Evolutionary conservation across 2,888 invertebrate species (phyloP), one percentile per base, ranked within the genome.

Genomic region (Choristoneura rosaceana): DNA sequence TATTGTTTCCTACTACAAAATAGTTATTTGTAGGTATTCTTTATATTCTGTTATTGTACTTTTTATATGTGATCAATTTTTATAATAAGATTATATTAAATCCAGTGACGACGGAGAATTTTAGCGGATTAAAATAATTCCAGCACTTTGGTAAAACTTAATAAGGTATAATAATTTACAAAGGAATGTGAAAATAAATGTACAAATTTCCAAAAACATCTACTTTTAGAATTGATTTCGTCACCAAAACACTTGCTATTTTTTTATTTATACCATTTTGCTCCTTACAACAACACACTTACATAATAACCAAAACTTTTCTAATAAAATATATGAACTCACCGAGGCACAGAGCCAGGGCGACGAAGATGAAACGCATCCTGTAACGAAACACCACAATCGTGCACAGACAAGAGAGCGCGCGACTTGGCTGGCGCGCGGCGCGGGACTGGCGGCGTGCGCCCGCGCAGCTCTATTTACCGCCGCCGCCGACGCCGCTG

Each of bases 311-410:
- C 25, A 12, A 17, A 25, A 55, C 17, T 12, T 8, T 55, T 55
- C 12, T 41, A 45, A 52, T n/a, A 34, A 64, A 41, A 45, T n/a
- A 25, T 25, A 25, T 14, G 45, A 33, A 84, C 87, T 85, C 76
- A 88, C 88, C 87, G 74, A 86, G 70, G 74, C 84, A 74, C 63
- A 86, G 76, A 75, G 86, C 76, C 76, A 86, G 81, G 80, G 82
- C 74, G 50, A 80, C 62, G 74, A 79, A 79, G 74, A 74, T 77
- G 69, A 76, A 68, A 71, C 77, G 75, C 82, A 82, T 83, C 76
- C 74, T 80, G 79, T 65, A 9, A 17, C 15, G 3, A 38, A 45
- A 58, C 47, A 10, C 25, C 12, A 25, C 25, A 25, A 25, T 25
- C 25, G 25, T 25, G 1, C 25, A 25, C 25, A 25, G 25, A 25